A percentile compares a stretch with the other conserved stretches of the same genome.
phyloP scores from a whole-genome alignment of 2,888 invertebrate species.

The Lasioglossum oenotherae region DNA sequence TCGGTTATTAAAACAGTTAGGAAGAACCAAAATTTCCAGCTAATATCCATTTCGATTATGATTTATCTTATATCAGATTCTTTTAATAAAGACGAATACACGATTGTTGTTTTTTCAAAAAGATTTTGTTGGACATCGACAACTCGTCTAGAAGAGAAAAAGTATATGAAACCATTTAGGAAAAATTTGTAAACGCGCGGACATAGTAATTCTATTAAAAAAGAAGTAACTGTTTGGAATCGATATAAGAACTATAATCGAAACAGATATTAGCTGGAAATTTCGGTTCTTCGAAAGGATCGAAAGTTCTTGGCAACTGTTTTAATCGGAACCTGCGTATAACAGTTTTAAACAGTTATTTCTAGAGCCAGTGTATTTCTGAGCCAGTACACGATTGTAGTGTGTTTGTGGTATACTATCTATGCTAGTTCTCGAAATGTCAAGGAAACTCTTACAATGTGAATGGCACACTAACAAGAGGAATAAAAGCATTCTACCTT shows the following conservation, averaged over 20 bases:
- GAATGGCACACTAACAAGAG: constrained; percentile 35
- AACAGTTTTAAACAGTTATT: not conserved
- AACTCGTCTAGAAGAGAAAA: no score
- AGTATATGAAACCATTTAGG: no score
- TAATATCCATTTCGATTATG: not conserved
- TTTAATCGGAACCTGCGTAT: not conserved
- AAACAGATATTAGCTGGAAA: not conserved
- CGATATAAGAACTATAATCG: not conserved
- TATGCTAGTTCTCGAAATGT: constrained; percentile 20
- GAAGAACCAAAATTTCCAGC: not conserved
- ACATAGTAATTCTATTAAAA: not conserved
- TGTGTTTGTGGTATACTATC: constrained; percentile 20
- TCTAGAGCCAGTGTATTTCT: no score
- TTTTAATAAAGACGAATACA: no score
- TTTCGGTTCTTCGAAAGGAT: not conserved
- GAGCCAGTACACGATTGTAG: constrained; percentile 21
- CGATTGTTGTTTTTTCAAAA: no score
- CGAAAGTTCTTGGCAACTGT: not conserved
- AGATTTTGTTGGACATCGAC: no score
- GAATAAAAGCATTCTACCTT: constrained; percentile 62
- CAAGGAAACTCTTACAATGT: constrained; percentile 18
- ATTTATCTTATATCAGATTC: no score
- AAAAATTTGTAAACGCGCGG: no score
- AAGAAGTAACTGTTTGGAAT: not conserved
- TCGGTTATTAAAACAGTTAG: not conserved